phyloP scores from a whole-genome alignment of 2,113 vertebrate species.

The Machaerirhynchus nigripectus region DNA sequence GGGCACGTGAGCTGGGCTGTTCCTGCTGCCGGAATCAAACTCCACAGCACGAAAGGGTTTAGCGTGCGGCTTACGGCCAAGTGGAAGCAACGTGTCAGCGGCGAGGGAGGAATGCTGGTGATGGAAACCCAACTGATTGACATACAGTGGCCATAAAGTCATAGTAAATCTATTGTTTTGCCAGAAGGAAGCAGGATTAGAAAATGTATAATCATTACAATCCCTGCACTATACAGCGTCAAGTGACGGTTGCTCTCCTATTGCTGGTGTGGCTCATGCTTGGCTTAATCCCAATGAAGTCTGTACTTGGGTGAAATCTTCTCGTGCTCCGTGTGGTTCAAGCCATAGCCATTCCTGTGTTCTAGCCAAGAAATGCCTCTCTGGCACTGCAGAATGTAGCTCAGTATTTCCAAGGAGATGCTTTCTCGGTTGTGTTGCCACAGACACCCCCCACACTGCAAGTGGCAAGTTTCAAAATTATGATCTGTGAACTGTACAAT shows the following conservation, averaged over 20 bases:
- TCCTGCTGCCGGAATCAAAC: constrained; percentile 54
- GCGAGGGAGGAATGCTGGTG: constrained; percentile 55
- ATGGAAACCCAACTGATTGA: constrained; percentile 57
- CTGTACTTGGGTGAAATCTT: not conserved
- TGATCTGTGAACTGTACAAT: not conserved
- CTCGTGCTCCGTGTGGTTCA: not conserved
- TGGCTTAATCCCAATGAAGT: not conserved
- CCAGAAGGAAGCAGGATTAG: constrained; percentile 63
- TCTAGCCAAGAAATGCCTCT: not conserved
- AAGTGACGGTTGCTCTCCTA: not conserved
- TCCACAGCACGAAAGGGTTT: constrained; percentile 58
- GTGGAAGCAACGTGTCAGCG: constrained; percentile 61
- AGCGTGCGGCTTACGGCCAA: constrained; percentile 60
- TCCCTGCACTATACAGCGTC: not conserved
- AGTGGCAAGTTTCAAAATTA: not conserved
- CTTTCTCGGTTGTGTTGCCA: not conserved
- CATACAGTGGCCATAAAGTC: constrained; percentile 37
- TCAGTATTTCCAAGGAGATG: not conserved
- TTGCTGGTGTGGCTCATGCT: not conserved
- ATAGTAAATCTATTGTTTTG: constrained; percentile 66
- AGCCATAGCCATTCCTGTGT: not conserved
- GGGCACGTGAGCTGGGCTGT: constrained; percentile 45
- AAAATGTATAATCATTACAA: constrained; percentile 55
- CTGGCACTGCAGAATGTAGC: not conserved
- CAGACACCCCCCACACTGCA: not conserved